Evolutionary conservation across 2,888 invertebrate species (phyloP).

Genomic region (Drosophila borborema): DNA sequence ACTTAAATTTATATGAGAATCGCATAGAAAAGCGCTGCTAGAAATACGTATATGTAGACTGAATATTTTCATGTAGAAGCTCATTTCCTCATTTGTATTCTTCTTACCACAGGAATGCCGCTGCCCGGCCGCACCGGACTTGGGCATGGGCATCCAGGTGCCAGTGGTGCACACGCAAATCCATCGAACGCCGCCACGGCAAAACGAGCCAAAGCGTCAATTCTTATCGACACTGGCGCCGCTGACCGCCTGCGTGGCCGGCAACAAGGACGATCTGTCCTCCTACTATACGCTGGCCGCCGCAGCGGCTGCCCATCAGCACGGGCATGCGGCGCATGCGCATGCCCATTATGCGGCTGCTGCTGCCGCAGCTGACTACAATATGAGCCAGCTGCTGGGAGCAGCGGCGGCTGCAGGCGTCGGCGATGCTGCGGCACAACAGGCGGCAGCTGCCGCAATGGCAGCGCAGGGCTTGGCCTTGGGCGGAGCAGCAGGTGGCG

Average conservation of each 20-base stretch:
- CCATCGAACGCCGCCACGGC: conserved; percentile 85
- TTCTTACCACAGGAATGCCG: conserved; percentile 81
- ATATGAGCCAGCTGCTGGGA: conserved; percentile 85
- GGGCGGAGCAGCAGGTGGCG: conserved; percentile 10
- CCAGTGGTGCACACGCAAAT: conserved; percentile 85
- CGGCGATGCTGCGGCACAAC: conserved; percentile 55
- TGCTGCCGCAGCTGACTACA: conserved; percentile 88
- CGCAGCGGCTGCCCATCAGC: conserved; percentile 86
- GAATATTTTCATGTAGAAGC: background rate
- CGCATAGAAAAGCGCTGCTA: too few relatives aligned
- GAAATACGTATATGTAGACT: too few relatives aligned
- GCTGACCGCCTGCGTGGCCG: conserved; percentile 91
- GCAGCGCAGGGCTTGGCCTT: conserved; percentile 55
- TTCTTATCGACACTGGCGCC: conserved; percentile 92
- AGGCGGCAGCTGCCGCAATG: conserved; percentile 56
- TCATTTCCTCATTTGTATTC: background rate
- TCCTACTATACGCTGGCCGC: conserved; percentile 88
- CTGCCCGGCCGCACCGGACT: conserved; percentile 86
- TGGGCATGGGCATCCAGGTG: conserved; percentile 86
- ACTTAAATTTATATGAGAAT: too few relatives aligned
- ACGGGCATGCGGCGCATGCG: conserved; percentile 61
- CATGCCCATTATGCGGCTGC: conserved; percentile 66
- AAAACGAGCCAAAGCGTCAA: conserved; percentile 90
- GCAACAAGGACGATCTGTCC: conserved; percentile 87
- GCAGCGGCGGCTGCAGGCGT: conserved; percentile 58